phyloP scores from a whole-genome alignment of 2,888 invertebrate genomes.

The Craniophora ligustri region DNA sequence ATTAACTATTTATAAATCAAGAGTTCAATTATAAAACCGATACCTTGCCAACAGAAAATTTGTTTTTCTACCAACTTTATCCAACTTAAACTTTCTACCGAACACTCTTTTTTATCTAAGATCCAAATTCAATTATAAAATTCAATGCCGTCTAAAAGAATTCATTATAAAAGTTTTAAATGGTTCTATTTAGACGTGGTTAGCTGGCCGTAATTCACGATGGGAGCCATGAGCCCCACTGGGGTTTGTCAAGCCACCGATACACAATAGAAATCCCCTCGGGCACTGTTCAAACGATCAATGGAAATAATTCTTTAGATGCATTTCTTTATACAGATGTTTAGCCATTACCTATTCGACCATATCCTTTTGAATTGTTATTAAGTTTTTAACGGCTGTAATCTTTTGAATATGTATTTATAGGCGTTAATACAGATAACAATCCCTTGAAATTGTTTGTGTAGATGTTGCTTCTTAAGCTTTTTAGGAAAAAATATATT shows the following conservation, averaged over 20 bases:
- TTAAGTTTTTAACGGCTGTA: constrained; percentile 5
- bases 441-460: too few relatives aligned
- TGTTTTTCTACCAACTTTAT: not conserved
- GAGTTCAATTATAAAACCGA: not conserved
- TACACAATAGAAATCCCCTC: constrained; percentile 56
- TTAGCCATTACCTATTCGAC: constrained; percentile 1
- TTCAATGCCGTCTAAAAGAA: constrained; percentile 5
- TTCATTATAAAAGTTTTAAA: constrained; percentile 26
- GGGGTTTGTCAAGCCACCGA: not conserved
- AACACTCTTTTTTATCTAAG: constrained; percentile 5
- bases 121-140: constrained; percentile 25
- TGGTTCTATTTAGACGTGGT: constrained; percentile 15
- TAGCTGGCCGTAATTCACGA: constrained; percentile 42
- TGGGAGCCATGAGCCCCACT: constrained; percentile 21
- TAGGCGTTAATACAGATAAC: too few relatives aligned
- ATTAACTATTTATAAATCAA: not conserved
- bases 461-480: too few relatives aligned
- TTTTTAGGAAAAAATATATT: too few relatives aligned
- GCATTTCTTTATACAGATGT: constrained; percentile 48
- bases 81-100: not conserved
- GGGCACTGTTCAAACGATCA: constrained; percentile 49
- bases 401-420: constrained; percentile 4
- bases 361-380: constrained; percentile 28
- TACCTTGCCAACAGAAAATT: not conserved
- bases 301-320: constrained; percentile 47